Evolutionary conservation across 2,113 vertebrate genomes (phyloP), one percentile per base, ranked within the genome.

Genomic region (Amphiprion percula): DNA sequence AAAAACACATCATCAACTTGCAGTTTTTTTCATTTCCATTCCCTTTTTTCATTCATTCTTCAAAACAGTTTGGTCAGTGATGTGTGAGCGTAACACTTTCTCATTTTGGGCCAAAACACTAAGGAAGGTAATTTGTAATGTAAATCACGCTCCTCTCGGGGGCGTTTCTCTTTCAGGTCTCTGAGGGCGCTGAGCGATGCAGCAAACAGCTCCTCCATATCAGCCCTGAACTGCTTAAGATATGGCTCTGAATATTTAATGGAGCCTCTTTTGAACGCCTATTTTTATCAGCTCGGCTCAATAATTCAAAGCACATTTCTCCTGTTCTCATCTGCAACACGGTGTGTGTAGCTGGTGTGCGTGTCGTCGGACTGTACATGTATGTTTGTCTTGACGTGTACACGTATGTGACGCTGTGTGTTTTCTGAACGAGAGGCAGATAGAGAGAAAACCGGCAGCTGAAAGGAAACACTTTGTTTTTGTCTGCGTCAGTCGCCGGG

Each of bases 211-310:
- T 73, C 80, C 80, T 84, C 67, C 67, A 26, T 63, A 77, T 84
- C 66, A 82, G 69, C 46, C 58, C n/a, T 58, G 64, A 77, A 74
- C 71, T 74, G 78, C 84, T 86, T 80, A 87, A 91, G 88, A 90
- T 88, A 84, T n/a, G 59, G 55, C 80, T 63, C 78, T 93, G 87
- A 93, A 92, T 91, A 90, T 92, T 91, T 94, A 83, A 92, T 91
- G 67, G 50, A 53, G 63, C 66, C 24, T 83, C 82, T 93, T 91
- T 77, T 84, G 69, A 89, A 92, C 46, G 74, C 75, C 92, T 94
- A 93, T 94, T 95, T 94, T 92, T 92, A 93, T 92, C 91, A 71
- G 68, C 68, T 73, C 46, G 66, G 68, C 85, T 94, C 84, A 94
- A 93, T 94, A 92, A 94, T 94, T 94, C 87, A 93, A 87, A 88